phyloP scores from a whole-genome alignment of 2,797 vertebrate species.

The Dryobates pubescens region DNA sequence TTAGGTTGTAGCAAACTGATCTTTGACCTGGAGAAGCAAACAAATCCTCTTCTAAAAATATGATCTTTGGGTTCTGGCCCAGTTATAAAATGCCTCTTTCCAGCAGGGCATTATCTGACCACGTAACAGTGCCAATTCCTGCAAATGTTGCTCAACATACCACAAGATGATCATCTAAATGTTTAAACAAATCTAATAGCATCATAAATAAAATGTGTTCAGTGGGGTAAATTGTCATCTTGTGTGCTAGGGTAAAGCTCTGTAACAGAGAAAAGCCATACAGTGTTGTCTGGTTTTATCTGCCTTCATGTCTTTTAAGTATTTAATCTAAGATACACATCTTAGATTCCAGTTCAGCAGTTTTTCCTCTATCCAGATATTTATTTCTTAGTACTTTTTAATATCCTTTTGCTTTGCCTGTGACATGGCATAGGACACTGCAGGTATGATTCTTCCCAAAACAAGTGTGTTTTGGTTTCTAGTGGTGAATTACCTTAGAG shows the following conservation, averaged over 20 bases:
- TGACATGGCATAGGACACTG: not conserved
- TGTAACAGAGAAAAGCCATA: not conserved
- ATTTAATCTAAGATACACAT: not conserved
- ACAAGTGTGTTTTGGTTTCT: not conserved
- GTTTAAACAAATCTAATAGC: conserved; percentile 46
- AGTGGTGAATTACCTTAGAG: not conserved
- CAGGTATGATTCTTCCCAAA: not conserved
- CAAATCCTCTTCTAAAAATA: conserved; percentile 51
- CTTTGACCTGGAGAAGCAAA: conserved; percentile 57
- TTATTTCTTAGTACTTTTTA: too few species aligned
- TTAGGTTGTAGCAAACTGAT: conserved; percentile 2
- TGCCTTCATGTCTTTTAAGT: not conserved
- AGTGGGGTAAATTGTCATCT: not conserved
- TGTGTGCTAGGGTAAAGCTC: not conserved
- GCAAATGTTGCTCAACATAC: not conserved
- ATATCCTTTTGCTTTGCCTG: not conserved
- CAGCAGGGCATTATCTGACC: conserved; percentile 27
- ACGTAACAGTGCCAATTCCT: not conserved
- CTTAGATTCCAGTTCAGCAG: not conserved
- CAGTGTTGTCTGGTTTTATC: not conserved
- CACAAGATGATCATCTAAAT: not conserved
- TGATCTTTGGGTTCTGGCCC: conserved; percentile 3
- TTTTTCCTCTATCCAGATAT: not conserved
- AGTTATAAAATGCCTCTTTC: conserved; percentile 41
- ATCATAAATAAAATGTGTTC: conserved; percentile 32